A percentile compares a stretch with the other conserved stretches of the same genome.
phyloP scores from a whole-genome alignment of 2,113 vertebrate species.

The Pantherophis guttatus region DNA sequence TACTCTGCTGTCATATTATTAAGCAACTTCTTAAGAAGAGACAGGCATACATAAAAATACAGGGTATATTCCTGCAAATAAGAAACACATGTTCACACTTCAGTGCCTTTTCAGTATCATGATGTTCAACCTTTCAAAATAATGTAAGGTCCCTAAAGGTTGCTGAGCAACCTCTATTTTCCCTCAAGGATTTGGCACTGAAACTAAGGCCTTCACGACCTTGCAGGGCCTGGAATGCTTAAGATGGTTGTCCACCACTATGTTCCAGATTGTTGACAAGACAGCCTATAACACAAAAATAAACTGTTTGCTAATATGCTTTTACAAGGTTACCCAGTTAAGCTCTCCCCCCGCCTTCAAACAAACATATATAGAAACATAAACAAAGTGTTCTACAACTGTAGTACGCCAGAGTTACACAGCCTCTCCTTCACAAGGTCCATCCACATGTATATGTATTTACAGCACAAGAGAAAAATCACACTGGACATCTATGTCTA shows the following conservation, averaged over 20 bases:
- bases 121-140: neutral
- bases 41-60: neutral
- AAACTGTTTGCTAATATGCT: constrained; percentile 27
- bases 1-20: neutral
- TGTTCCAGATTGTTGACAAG: constrained; percentile 41
- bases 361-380: neutral
- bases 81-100: neutral
- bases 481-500: neutral
- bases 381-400: neutral
- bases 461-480: neutral
- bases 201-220: constrained; percentile 15
- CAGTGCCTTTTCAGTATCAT: neutral
- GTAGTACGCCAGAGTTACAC: neutral
- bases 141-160: neutral
- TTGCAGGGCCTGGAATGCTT: constrained; percentile 29
- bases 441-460: neutral
- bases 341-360: neutral
- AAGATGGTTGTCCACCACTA: neutral
- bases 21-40: neutral
- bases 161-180: neutral
- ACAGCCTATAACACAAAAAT: constrained; percentile 42
- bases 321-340: constrained; percentile 2
- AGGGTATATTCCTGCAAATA: neutral
- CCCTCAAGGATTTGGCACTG: neutral
- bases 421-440: neutral